A percentile compares a stretch with the other conserved stretches of the same genome.
Conservation (phyloP, 2,888 invertebrate species). For the Autographa pulchrina region DNA sequence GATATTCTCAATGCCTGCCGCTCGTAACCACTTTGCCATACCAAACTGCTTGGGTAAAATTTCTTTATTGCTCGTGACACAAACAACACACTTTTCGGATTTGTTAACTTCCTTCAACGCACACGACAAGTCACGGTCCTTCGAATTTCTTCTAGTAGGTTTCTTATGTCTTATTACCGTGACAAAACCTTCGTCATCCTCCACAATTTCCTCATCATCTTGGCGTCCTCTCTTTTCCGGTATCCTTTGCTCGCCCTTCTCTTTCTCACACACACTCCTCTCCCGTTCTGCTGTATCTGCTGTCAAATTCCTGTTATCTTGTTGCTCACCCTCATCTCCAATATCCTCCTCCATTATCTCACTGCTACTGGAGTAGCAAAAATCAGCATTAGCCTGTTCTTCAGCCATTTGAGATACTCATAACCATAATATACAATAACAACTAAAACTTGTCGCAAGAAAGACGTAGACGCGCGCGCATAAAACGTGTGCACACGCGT, state of each 20-base stretch:
- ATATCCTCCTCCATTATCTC: no score
- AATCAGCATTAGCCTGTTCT: neutral
- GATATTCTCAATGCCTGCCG: neutral
- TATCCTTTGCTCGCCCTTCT: no score
- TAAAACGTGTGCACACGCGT: slow-evolving; percentile 1
- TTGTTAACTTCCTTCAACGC: neutral
- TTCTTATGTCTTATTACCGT: neutral
- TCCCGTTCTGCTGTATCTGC: no score
- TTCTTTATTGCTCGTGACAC: neutral
- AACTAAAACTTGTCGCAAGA: neutral
- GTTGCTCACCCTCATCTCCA: no score
- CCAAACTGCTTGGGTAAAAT: neutral
- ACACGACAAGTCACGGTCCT: neutral
- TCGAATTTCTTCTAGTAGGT: neutral
- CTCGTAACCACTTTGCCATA: neutral
- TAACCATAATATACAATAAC: neutral
- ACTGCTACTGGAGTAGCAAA: no score
- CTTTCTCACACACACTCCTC: no score
- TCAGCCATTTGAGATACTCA: neutral
- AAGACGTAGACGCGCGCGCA: slow-evolving; percentile 11
- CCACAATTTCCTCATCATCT: neutral
- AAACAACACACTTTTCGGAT: neutral
- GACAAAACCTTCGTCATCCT: neutral
- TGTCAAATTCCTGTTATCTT: no score
- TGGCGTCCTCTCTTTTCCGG: neutral